Conservation (phyloP, 2,113 vertebrate species). For the Ardeotis arabs region DNA sequence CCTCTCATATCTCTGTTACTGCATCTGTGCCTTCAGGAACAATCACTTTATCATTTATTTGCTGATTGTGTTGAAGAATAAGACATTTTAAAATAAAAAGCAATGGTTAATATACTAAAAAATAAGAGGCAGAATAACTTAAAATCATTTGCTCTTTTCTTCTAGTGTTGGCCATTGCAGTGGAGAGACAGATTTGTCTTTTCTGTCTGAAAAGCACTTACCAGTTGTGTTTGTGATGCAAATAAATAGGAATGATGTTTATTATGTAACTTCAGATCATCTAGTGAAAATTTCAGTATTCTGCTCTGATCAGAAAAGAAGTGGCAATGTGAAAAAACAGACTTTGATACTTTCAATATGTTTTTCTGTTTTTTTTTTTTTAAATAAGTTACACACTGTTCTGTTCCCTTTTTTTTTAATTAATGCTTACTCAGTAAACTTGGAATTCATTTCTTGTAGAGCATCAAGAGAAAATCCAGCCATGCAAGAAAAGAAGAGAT, state of each 20-base stretch:
- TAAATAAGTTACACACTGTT: background rate
- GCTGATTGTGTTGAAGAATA: background rate
- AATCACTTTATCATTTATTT: background rate
- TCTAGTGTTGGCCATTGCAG: background rate
- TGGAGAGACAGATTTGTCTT: background rate
- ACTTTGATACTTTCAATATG: background rate
- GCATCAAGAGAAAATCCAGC: conserved; percentile 93
- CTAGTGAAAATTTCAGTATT: background rate
- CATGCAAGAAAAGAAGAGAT: conserved; percentile 96
- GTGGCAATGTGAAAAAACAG: background rate
- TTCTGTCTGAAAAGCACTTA: background rate
- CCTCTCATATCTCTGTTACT: background rate
- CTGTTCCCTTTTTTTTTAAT: background rate
- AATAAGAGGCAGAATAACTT: background rate
- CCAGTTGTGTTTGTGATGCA: background rate
- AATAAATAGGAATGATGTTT: background rate
- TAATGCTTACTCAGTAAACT: conserved; percentile 9
- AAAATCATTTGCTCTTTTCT: background rate
- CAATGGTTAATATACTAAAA: background rate
- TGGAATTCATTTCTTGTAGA: conserved; percentile 72
- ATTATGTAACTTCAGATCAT: background rate
- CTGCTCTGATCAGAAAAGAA: background rate
- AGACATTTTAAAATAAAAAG: background rate
- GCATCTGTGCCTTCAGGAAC: background rate
- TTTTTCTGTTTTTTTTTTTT: background rate